Base-by-base conservation (phyloP, 2,888 invertebrate species). In the Yponomeuta malinellus region DNA sequence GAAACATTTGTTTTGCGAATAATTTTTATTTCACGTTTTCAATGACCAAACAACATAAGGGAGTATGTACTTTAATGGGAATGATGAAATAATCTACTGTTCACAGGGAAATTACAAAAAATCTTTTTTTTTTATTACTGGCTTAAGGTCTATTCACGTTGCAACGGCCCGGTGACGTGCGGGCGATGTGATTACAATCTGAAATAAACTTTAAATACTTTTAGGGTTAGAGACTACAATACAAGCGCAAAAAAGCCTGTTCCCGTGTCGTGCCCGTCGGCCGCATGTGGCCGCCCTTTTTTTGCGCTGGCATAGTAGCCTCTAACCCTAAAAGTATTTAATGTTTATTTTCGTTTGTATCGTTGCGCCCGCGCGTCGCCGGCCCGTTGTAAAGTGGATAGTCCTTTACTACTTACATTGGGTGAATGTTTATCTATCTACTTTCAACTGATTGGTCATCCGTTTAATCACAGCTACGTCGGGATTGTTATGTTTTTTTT, bases 21-120 rank as follows among this genome's bases (percentile, higher is more conserved):
- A 15, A 8, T 59, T 59, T 59, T 59, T 59, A 59, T 15, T 68
- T 23, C n/a, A 52, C 23, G 9, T 69, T 69, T 69, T 69, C 37
- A n/a, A 10, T 64, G 64, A 70, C 70, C 70, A 64, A 64, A 10
- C 63, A 64, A 70, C 70, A 64, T 70, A 70, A 63, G 70, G 70
- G 64, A 70, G 64, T n/a, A 48, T 70, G 2, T 10, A 10, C 2
- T 31, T 63, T 23, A 59, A 69, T 68, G 68, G 68, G 68, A 68
- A 31, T 68, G n/a, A 48, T 68, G 52, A 48, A 48, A 65, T 48
- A 23, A 48, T 68, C 48, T 48, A 68, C 66, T 66, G 66, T 68
- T 68, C 52, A 68, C 68, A 68, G 68, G 68, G 68, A 48, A 48
- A 29, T 23, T n/a, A 67, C 43, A 15, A 59, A 52, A 23, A 23